These are phyloP conservation scores for Drosophila quinaria DNA, from an alignment of 2,888 invertebrate genomes.

Conservation along the genomic window DNA sequence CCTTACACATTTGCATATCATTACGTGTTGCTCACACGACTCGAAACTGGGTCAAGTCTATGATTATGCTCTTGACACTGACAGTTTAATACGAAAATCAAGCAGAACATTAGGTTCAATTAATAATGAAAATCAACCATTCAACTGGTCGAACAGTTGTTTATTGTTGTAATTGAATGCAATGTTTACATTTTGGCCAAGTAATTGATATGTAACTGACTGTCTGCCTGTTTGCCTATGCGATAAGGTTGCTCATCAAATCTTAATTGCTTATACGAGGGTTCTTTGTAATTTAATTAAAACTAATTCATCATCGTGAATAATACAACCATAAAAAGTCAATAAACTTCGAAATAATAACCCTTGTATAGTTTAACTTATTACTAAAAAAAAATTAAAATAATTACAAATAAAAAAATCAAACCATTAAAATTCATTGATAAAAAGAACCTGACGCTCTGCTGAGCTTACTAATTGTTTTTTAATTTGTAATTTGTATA, in stretches of 20 bases:
- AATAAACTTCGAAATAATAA: not conserved
- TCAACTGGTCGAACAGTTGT: not conserved
- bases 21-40: slow-evolving; percentile 5
- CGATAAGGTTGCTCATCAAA: slow-evolving; percentile 51
- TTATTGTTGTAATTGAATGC: slow-evolving; percentile 33
- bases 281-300: slow-evolving; percentile 1
- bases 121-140: slow-evolving; percentile 21
- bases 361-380: no score
- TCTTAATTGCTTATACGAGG: slow-evolving; percentile 49
- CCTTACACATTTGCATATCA: slow-evolving; percentile 50
- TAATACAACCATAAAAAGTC: not conserved
- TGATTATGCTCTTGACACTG: slow-evolving; percentile 61
- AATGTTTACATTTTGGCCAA: slow-evolving; percentile 41
- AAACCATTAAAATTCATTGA: slow-evolving; percentile 34
- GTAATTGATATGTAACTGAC: slow-evolving; percentile 52
- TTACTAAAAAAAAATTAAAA: not conserved
- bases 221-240: slow-evolving; percentile 18
- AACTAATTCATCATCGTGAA: not conserved
- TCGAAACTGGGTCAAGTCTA: slow-evolving; percentile 68
- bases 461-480: slow-evolving; percentile 34
- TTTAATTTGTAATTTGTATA: not conserved
- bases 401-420: not conserved
- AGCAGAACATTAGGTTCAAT: slow-evolving; percentile 45
- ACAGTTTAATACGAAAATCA: slow-evolving; percentile 19
- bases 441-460: slow-evolving; percentile 11